Evolutionary conservation across 2,888 invertebrate genomes (phyloP).

Genomic region (Harpagoxenus sublaevis): DNA sequence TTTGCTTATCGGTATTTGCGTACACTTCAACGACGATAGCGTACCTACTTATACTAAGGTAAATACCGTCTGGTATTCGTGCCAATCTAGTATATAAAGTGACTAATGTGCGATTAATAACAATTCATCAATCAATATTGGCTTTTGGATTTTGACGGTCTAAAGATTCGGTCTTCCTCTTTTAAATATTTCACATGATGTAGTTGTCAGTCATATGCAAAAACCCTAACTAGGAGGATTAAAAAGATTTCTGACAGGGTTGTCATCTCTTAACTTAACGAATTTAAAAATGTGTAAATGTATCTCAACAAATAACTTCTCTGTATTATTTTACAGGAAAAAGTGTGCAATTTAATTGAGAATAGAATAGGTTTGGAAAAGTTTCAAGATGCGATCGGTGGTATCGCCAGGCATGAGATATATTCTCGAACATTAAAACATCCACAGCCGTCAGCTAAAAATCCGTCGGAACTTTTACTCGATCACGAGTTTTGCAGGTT

Average conservation of each 20-base stretch:
- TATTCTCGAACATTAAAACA: slow-evolving; percentile 97
- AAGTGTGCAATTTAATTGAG: slow-evolving; percentile 93
- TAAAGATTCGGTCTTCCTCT: neutral
- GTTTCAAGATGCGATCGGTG: slow-evolving; percentile 94
- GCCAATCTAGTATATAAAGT: slow-evolving; percentile 22
- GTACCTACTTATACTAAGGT: slow-evolving; percentile 91
- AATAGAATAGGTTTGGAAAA: slow-evolving; percentile 96
- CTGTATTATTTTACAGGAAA: slow-evolving; percentile 87
- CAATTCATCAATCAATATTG: neutral
- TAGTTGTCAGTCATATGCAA: neutral
- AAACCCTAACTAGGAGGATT: neutral
- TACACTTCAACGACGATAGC: slow-evolving; percentile 95
- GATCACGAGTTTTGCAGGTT: slow-evolving; percentile 98
- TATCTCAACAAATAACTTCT: neutral
- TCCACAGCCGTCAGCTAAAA: slow-evolving; percentile 94
- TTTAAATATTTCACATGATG: neutral
- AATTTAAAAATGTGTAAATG: neutral
- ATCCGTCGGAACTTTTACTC: slow-evolving; percentile 93
- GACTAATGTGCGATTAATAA: neutral
- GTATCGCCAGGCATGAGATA: slow-evolving; percentile 95
- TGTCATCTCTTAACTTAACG: neutral
- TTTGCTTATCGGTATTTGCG: slow-evolving; percentile 96
- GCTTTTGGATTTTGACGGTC: neutral
- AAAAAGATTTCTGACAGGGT: neutral
- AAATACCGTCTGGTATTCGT: slow-evolving; percentile 38